Percentiles rank a stretch among this genome's conserved stretches.
These are phyloP conservation scores for Erynnis tages DNA, from an alignment of 2,888 invertebrate species.

Conservation along the genomic window DNA sequence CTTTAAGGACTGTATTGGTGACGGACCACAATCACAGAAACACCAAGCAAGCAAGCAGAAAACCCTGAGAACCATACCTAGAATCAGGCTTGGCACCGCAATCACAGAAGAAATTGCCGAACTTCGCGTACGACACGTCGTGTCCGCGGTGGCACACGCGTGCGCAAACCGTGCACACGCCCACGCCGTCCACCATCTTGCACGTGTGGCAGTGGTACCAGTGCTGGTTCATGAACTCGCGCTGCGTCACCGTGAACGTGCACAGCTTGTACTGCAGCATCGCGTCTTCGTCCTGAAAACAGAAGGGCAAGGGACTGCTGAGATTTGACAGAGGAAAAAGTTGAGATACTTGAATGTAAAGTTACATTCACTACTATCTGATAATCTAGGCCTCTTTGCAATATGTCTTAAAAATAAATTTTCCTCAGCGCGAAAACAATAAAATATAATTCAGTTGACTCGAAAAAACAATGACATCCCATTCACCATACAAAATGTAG, in stretches of 20 bases:
- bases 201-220: constrained; percentile 99
- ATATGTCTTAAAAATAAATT: too few relatives aligned
- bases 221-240: constrained; percentile 98
- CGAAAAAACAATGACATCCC: too few relatives aligned
- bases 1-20: too few relatives aligned
- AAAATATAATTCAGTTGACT: too few relatives aligned
- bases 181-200: constrained; percentile 98
- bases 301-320: not conserved
- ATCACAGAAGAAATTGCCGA: constrained; percentile 99
- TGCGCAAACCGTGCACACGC: constrained; percentile 98
- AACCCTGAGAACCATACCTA: constrained; percentile 47
- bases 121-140: constrained; percentile 97
- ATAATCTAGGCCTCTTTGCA: too few relatives aligned
- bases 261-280: constrained; percentile 94
- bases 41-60: too few relatives aligned
- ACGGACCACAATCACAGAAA: too few relatives aligned
- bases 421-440: too few relatives aligned
- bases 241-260: constrained; percentile 97
- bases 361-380: too few relatives aligned
- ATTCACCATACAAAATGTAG: not conserved
- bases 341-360: too few relatives aligned
- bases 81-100: constrained; percentile 97
- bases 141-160: constrained; percentile 98
- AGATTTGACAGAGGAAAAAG: too few relatives aligned
- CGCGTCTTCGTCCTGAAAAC: constrained; percentile 89